Conservation (phyloP, 2,113 vertebrate genomes). For the Accipiter cooperii region DNA sequence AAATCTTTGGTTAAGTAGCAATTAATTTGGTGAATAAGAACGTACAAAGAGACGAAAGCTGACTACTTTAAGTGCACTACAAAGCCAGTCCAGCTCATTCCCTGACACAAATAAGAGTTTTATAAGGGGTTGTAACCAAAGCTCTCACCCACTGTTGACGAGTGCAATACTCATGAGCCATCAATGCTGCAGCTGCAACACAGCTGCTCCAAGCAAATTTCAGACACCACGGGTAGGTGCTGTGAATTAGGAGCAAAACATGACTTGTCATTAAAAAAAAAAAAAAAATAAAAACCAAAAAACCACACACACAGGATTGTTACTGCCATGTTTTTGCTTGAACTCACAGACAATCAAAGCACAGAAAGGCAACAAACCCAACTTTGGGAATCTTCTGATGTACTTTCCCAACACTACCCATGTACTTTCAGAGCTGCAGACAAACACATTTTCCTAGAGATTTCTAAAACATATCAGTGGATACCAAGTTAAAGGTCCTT, state of each 20-base stretch:
- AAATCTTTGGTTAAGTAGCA: background rate
- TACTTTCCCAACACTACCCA: background rate
- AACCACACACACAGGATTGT: background rate
- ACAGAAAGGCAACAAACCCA: background rate
- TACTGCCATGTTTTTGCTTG: background rate
- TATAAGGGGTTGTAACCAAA: slow-evolving; percentile 9
- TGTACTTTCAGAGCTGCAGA: background rate
- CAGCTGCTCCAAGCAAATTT: slow-evolving; percentile 25
- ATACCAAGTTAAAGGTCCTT: background rate
- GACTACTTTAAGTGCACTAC: background rate
- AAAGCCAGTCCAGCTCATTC: background rate
- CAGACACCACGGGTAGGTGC: background rate
- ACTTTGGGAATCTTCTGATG: background rate
- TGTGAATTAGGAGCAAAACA: background rate
- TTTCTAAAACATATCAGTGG: background rate
- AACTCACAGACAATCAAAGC: background rate
- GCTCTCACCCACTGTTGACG: background rate
- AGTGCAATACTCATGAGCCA: background rate
- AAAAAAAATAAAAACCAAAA: background rate
- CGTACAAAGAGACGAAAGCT: background rate
- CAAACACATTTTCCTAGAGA: background rate
- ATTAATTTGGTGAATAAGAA: background rate
- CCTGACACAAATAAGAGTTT: background rate
- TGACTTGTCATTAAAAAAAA: background rate
- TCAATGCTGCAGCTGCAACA: slow-evolving; percentile 24